Base-by-base conservation (phyloP, 2,113 vertebrate species). In the Nothobranchius furzeri region DNA sequence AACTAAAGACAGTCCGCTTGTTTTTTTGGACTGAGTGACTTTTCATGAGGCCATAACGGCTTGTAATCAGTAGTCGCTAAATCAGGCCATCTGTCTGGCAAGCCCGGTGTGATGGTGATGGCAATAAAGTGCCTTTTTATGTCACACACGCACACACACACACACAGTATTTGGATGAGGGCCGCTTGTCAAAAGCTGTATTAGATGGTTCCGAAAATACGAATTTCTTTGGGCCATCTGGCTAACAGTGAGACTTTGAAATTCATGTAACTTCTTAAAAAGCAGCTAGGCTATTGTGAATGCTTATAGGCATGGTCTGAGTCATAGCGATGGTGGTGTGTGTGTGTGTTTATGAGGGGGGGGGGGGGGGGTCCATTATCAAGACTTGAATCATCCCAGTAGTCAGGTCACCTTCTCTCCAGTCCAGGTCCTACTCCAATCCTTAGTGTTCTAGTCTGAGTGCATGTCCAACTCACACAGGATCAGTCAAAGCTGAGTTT, bases 71-170 rank as follows among this genome's bases (percentile, higher is more conserved):
- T 74, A 73, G 81, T 71, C 69, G 46, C 82, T 83, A 83, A 86
- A 80, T 84, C 88, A 68, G 76, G 83, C 86, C 87, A 86, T 88
- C 88, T 91, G 89, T 83, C 84, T 79, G 24, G 61, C 81, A 68
- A 78, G 78, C 69, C 76, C 76, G 75, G 67, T 20, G 80, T 85
- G 82, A 85, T 69, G 79, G 79, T 55, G 75, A 64, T 68, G 79
- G 86, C 68, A 84, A 87, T 88, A 81, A 70, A 87, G 77, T 70
- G 81, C 47, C n/a, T 81, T 82, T 75, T 63, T 72, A 76, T 70
- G 65, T 69, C 70, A 79, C 70, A 67, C 53, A 57, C 4, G 1
- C 30, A 30, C 71, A 74, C 67, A 52, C 56, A 53, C 62, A 35
- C 47, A 45, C 43, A 47, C 45, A 46, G 25, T 9, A 20, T 1